phyloP scores from a whole-genome alignment of 30 jellyfish, hydroid and myxozoan genomes.

The Haliclystus octoradiatus region DNA sequence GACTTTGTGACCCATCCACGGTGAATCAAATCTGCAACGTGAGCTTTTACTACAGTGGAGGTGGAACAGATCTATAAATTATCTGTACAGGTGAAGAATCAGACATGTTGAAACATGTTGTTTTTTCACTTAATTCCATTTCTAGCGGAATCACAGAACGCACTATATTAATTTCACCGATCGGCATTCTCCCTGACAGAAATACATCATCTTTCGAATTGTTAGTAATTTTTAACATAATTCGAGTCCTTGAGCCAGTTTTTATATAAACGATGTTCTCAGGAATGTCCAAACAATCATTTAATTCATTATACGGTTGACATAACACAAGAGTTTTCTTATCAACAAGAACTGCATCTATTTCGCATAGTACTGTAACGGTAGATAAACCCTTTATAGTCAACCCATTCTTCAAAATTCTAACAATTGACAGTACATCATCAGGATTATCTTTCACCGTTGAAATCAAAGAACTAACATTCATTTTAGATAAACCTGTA shows the following conservation, averaged over 20 bases:
- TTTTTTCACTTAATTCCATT: not conserved
- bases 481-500: too few relatives aligned
- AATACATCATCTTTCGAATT: conserved; percentile 15
- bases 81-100: conserved; percentile 21
- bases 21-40: conserved; percentile 19
- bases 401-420: not conserved
- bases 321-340: conserved; percentile 16
- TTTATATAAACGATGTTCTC: conserved; percentile 11
- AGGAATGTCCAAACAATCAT: conserved; percentile 19
- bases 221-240: conserved; percentile 28
- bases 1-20: conserved; percentile 12
- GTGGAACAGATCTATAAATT: conserved; percentile 6
- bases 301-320: conserved; percentile 13
- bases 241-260: conserved; percentile 13
- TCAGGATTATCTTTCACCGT: not conserved
- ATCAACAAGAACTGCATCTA: conserved; percentile 10
- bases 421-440: too few relatives aligned
- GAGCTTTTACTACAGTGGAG: conserved; percentile 29
- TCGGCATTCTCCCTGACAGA: conserved; percentile 29
- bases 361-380: conserved; percentile 12
- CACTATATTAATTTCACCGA: conserved; percentile 19
- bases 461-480: not conserved
- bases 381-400: not conserved
- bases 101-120: too few relatives aligned
- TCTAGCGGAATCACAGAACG: conserved; percentile 35